phyloP scores from a whole-genome alignment of 2,113 vertebrate genomes.

The Stegostoma tigrinum region DNA sequence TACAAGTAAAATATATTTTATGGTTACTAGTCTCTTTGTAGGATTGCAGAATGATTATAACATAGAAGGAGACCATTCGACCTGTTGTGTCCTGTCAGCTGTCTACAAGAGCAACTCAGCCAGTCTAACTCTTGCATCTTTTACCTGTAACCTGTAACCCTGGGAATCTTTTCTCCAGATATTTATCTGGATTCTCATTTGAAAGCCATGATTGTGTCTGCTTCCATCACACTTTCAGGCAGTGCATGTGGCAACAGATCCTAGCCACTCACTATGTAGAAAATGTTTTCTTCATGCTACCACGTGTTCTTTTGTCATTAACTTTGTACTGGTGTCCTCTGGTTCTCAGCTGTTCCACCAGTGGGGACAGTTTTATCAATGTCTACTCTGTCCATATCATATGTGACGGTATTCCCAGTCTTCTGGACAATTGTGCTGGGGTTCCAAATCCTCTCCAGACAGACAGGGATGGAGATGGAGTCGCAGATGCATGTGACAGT shows the following conservation, averaged over 20 bases:
- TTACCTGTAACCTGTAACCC: too few relatives aligned
- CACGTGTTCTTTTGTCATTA: too few relatives aligned
- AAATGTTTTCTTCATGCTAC: too few relatives aligned
- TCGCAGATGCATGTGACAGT: constrained; percentile 83
- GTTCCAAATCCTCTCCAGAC: constrained; percentile 92
- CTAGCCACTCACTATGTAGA: background rate
- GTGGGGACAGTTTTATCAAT: background rate
- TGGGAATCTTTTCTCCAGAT: background rate
- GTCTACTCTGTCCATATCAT: background rate
- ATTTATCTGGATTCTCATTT: background rate
- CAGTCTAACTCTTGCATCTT: too few relatives aligned
- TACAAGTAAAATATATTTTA: too few relatives aligned
- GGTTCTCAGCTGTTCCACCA: background rate
- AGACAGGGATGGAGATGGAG: constrained; percentile 77
- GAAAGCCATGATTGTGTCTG: background rate
- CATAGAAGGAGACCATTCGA: too few relatives aligned
- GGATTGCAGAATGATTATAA: too few relatives aligned
- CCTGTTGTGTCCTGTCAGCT: too few relatives aligned
- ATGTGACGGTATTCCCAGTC: constrained; percentile 84
- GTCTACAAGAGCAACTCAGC: too few relatives aligned
- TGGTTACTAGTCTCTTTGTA: too few relatives aligned
- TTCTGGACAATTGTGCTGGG: constrained; percentile 82
- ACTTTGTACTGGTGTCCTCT: background rate
- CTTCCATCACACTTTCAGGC: background rate
- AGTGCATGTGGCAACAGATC: background rate